Base-by-base conservation (phyloP, 2,797 vertebrate species). In the Epinephelus malabaricus region DNA sequence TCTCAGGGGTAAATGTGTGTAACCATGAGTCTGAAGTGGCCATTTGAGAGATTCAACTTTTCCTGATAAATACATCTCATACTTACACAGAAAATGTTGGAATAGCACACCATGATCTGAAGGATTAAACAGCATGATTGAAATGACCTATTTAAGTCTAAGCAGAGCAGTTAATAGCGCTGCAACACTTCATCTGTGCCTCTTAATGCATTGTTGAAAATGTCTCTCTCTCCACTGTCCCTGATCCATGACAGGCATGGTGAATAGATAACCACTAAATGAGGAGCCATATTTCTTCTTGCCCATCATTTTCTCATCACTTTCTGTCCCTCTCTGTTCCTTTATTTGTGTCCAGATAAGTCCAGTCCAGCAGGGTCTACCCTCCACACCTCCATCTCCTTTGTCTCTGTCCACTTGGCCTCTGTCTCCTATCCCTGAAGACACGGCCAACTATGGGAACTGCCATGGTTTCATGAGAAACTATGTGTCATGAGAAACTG, bases 341-440 rank as follows among this genome's bases (percentile, higher is more conserved):
- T 59, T 46, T 25, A 5, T 84, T 78, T 85, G 14, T 88, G 81
- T 73, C 25, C 73, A 85, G 74, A 84, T 69, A 13, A 82, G 47
- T 76, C 61, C 78, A 49, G 6, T 70, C 58, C 59, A 79, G n/a
- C 64, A 64, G 38, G 4, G 34, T 34, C 66, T 76, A 2, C 85
- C 74, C 23, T 72, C 78, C 18, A 55, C 17, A 5, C 13, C 60
- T 76, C 69, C 1, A 19, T 76, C 90, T 56, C 70, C 70, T 71
- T 64, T 86, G 18, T 74, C 79, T 70, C 65, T 53, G 70, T 75
- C 72, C 51, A 17, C 78, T 51, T 81, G 6, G n/a, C 92, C 95
- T 14, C 66, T 3, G 23, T 73, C 23, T 53, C 78, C 7, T 90
- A 84, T 34, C 55, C 27, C 27, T 27, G 27, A 27, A 27, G 27